phyloP scores from a whole-genome alignment of 2,888 invertebrate genomes.

The Phyllotreta striolata region DNA sequence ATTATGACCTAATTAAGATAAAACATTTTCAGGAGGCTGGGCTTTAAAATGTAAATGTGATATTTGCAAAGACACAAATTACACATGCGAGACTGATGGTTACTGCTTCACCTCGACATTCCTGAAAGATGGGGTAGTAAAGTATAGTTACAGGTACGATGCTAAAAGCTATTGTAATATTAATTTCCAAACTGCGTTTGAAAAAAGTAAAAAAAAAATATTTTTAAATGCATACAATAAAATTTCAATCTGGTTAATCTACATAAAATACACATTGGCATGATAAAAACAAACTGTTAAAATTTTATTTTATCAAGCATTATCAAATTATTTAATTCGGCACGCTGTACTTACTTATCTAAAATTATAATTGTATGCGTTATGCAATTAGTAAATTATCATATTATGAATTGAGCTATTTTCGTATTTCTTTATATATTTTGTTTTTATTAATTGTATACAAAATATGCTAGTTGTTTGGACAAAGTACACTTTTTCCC shows the following conservation, averaged over 20 bases:
- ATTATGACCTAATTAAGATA: background rate
- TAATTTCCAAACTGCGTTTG: background rate
- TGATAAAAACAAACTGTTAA: too few species aligned
- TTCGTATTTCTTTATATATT: slow-evolving; percentile 1
- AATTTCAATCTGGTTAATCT: slow-evolving; percentile 37
- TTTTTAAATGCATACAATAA: slow-evolving; percentile 24
- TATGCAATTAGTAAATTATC: background rate
- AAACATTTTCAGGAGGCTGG: slow-evolving; percentile 63
- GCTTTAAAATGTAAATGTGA: slow-evolving; percentile 84
- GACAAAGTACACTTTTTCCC: slow-evolving; percentile 64
- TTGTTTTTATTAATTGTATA: slow-evolving; percentile 24
- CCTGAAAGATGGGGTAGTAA: slow-evolving; percentile 64
- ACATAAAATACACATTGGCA: too few species aligned
- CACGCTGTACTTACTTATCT: too few species aligned
- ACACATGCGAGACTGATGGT: slow-evolving; percentile 88
- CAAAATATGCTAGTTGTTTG: slow-evolving; percentile 54
- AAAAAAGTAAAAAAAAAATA: slow-evolving; percentile 15
- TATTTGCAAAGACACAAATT: slow-evolving; percentile 75
- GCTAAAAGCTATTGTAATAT: background rate
- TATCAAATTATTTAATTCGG: too few species aligned
- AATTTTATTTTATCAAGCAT: too few species aligned
- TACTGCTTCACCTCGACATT: slow-evolving; percentile 75
- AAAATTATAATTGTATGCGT: too few species aligned
- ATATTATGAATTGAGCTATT: background rate
- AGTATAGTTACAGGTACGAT: slow-evolving; percentile 81